These are phyloP conservation scores for Tauraco hartlaubi DNA, from an alignment of 2,797 vertebrate genomes.

Conservation along the genomic window DNA sequence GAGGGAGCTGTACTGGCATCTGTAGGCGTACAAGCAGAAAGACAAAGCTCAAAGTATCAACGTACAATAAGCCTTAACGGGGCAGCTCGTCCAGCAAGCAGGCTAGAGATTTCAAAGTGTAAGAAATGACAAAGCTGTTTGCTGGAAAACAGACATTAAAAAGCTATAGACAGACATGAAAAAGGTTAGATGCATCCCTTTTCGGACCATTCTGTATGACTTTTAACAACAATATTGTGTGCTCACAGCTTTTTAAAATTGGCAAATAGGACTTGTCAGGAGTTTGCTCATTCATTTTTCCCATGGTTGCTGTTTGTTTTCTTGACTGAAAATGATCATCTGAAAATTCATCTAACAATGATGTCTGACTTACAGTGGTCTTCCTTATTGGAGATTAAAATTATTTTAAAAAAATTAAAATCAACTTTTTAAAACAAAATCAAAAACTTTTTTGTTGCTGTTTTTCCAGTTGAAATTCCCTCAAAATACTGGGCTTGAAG, in stretches of 20 bases:
- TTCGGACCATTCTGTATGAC: neutral
- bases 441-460: neutral
- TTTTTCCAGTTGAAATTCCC: neutral
- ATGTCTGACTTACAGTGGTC: neutral
- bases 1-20: neutral
- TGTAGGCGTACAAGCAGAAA: neutral
- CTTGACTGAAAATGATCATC: neutral
- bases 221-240: neutral
- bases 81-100: neutral
- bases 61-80: accelerated
- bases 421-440: accelerated
- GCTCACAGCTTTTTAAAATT: neutral
- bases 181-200: neutral
- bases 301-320: neutral
- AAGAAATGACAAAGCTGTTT: neutral
- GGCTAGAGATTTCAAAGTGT: neutral
- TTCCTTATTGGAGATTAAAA: neutral
- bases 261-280: neutral
- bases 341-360: neutral
- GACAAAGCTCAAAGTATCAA: neutral
- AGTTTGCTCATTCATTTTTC: neutral
- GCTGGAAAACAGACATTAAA: neutral
- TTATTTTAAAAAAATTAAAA: neutral
- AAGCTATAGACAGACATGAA: neutral
- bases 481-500: neutral